Base-by-base conservation (phyloP, 1,140 invertebrate genomes). In the Caenorhabditis brenneri region DNA sequence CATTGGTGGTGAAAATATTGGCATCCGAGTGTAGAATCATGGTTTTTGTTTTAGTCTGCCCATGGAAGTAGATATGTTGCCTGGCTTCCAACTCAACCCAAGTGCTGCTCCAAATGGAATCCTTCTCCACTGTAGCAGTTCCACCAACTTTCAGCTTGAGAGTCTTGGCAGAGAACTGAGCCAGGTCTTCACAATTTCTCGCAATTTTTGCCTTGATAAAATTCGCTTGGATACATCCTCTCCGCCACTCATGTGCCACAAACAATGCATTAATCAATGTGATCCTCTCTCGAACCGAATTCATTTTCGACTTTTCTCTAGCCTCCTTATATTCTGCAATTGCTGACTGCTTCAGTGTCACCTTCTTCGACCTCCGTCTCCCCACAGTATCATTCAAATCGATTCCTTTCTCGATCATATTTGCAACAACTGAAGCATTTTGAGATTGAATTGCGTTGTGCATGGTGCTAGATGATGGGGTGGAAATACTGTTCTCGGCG, bases 51-150 rank as follows among this genome's bases (percentile, higher is more conserved):
- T 74, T 74, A 0, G 65, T 42, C 15, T 74, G 65, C 16, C 65
- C 65, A 31, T 74, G 65, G 36, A 65, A 60, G 29, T 69, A 39
- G 60, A 46, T 36, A 29, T 74, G 69, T 36, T 82, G 60, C 46
- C 74, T 82, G 58, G 27, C 58, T 36, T 82, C 81, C 39, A 82
- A 15, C 48, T 82, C 81, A 1, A 82, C 81, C 81, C 81, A 82
- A 16, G 81, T 82, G 27, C 81, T 65, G 7, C 33, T 46, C 81
- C 81, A 82, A 36, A 82, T 82, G 0, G 81, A 82, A 27, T 82
- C 81, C 2, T 82, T 60, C 24, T 82, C 81, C 0, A 82, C 60
- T 46, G 55, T 55, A 2, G 81, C 81, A 1, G 24, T 27, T 15
- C 81, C 81, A 31, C 55, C 42, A 0, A 82, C 81, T 29, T 82